Conservation (phyloP, 2,888 invertebrate genomes). For the Ceramica pisi region DNA sequence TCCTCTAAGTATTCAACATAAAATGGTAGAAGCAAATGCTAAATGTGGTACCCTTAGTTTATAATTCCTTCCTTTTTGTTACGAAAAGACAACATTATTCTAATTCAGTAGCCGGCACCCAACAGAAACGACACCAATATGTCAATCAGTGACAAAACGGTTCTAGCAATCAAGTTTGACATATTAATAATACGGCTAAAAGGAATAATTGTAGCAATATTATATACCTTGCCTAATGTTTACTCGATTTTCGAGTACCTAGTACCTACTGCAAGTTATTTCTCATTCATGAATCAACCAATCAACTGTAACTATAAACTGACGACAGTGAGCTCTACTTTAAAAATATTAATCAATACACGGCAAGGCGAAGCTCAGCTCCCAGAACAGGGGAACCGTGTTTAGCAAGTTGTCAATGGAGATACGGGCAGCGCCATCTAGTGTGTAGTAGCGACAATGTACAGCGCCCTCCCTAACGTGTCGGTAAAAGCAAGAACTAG, state of each 20-base stretch:
- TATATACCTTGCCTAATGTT: not conserved
- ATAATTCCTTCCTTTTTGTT: not conserved
- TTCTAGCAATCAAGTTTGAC: slow-evolving; percentile 3
- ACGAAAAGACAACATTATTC: slow-evolving; percentile 13
- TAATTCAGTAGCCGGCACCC: not conserved
- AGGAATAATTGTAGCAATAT: not conserved
- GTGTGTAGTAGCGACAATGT: slow-evolving; percentile 45
- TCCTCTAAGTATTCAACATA: not conserved
- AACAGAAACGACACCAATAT: slow-evolving; percentile 21
- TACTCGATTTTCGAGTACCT: slow-evolving; percentile 6
- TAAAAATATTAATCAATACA: slow-evolving; percentile 52
- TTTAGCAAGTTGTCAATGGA: not conserved
- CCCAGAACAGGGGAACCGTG: not conserved
- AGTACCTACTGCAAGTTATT: not conserved
- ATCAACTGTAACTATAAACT: slow-evolving; percentile 35
- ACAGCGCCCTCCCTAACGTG: slow-evolving; percentile 5
- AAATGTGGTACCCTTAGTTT: not conserved
- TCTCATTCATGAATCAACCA: slow-evolving; percentile 39
- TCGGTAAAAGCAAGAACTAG: not conserved
- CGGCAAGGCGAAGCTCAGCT: slow-evolving; percentile 5
- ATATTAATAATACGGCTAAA: slow-evolving; percentile 23
- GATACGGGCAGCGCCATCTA: slow-evolving; percentile 60
- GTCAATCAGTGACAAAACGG: slow-evolving; percentile 41
- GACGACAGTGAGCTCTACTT: slow-evolving; percentile 9
- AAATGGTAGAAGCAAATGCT: not conserved